Base-by-base conservation (phyloP, 2,888 invertebrate genomes). In the Pedicia rivosa region DNA sequence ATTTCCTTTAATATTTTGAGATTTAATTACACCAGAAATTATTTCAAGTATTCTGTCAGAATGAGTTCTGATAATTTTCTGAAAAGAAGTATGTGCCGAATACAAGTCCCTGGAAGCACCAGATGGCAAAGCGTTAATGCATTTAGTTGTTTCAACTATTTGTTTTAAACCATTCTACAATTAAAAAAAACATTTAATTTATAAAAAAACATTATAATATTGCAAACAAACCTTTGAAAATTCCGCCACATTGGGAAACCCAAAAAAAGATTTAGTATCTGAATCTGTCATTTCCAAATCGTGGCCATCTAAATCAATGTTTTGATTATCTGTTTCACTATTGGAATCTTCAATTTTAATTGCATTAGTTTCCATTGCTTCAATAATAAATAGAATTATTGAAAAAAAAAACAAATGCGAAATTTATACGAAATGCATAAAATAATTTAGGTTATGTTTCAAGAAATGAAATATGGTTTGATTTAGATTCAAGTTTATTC, bases 71-170 rank as follows among this genome's bases (percentile, higher is more conserved):
- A 79, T 67, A 6, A 77, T 65, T 44, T 69, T 65, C 25, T 73
- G 68, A 52, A 87, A 90, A 13, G 74, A 71, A 5, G 78, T 71
- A 55, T 76, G 79, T n/a, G 81, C 79, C 36, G 72, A 70, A 51
- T 81, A 86, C 41, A 78, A 71, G 48, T 78, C 72, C 53, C 75
- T 77, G 30, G 83, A 73, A 26, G 70, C 61, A 25, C 76, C 79
- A 29, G 65, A 59, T 0, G 90, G 88, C 42, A 88, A 63, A 12
- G 65, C 63, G 54, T 86, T 87, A 1, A 81, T 69, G 12, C 68
- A 62, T 53, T 72, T 74, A 9, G 80, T 77, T 4, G 79, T 74
- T 52, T 72, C 71, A 48, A 76, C 67, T 19, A 86, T 64, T 24
- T 66, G 61, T 40, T 64, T 62, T 43, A 78, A 74, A 1, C 79